These are phyloP conservation scores for Dromas ardeola DNA, from an alignment of 2,113 vertebrate genomes.

Conservation along the genomic window DNA sequence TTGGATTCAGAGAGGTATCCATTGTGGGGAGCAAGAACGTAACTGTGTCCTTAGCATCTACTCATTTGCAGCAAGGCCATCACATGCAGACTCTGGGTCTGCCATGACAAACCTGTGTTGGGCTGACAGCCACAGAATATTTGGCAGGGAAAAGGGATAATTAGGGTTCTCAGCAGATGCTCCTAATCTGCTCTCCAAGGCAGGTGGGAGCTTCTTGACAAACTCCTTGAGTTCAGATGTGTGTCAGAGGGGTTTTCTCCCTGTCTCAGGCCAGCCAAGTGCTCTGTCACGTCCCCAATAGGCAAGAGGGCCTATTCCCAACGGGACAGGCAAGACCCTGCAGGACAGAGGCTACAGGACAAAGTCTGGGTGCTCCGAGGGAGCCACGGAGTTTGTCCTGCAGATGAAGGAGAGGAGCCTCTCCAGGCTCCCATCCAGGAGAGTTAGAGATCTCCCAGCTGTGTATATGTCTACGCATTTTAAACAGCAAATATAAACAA, in stretches of 20 bases:
- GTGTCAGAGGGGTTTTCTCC: background rate
- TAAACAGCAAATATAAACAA: background rate
- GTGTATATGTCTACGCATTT: background rate
- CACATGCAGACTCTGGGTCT: background rate
- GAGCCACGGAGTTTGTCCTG: background rate
- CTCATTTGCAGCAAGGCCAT: background rate
- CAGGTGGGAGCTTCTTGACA: background rate
- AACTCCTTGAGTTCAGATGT: background rate
- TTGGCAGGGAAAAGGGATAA: background rate
- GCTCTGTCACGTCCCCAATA: background rate
- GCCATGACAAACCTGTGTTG: background rate
- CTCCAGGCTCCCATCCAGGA: background rate
- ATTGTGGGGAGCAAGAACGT: background rate
- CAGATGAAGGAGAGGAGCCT: background rate
- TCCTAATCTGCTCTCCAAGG: background rate
- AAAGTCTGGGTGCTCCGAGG: background rate
- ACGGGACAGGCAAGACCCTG: background rate
- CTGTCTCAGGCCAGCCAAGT: background rate
- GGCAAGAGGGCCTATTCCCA: background rate
- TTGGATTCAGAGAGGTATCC: background rate
- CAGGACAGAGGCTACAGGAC: background rate
- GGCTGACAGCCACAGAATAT: background rate
- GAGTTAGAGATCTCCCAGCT: background rate
- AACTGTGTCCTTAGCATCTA: background rate
- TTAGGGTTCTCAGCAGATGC: background rate